phyloP scores from a whole-genome alignment of 1,140 invertebrate species.

The Drosophila suzukii region DNA sequence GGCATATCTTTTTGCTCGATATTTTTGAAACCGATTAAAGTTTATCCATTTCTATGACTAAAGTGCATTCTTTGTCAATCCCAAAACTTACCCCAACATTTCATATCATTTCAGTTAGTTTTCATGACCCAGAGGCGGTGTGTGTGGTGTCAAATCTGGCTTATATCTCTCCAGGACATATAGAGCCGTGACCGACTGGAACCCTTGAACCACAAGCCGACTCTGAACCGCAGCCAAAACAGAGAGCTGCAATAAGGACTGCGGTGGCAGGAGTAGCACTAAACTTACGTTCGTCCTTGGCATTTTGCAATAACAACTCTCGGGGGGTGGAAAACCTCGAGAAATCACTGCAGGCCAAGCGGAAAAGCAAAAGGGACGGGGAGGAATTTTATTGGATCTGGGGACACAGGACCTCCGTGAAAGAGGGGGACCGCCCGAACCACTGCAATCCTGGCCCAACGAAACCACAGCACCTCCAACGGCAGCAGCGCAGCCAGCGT shows the following conservation, averaged over 20 bases:
- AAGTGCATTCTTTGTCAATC: constrained; percentile 14
- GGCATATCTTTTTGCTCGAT: neutral
- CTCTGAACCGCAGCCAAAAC: constrained; percentile 32
- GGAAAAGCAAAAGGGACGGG: constrained; percentile 14
- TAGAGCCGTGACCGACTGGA: constrained; percentile 37
- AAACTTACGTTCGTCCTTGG: constrained; percentile 70
- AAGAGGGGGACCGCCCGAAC: constrained; percentile 17
- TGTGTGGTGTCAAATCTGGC: constrained; percentile 18
- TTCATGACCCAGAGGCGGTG: constrained; percentile 22
- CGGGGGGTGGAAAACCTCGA: constrained; percentile 4
- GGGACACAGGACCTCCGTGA: constrained; percentile 8
- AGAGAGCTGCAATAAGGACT: constrained; percentile 38
- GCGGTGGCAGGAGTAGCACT: constrained; percentile 37
- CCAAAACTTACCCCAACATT: neutral
- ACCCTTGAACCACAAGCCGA: constrained; percentile 26
- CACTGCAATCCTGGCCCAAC: constrained; percentile 67
- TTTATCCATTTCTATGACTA: neutral
- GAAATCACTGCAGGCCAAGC: constrained; percentile 27
- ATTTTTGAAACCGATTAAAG: neutral
- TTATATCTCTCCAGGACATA: constrained; percentile 18
- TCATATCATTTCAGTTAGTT: constrained; percentile 19
- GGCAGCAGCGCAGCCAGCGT: constrained; percentile 42
- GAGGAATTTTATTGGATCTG: constrained; percentile 46
- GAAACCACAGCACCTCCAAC: constrained; percentile 59
- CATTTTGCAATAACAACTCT: constrained; percentile 59